These are phyloP conservation scores for Tympanuchus pallidicinctus DNA, from an alignment of 2,113 vertebrate species.

Conservation along the genomic window DNA sequence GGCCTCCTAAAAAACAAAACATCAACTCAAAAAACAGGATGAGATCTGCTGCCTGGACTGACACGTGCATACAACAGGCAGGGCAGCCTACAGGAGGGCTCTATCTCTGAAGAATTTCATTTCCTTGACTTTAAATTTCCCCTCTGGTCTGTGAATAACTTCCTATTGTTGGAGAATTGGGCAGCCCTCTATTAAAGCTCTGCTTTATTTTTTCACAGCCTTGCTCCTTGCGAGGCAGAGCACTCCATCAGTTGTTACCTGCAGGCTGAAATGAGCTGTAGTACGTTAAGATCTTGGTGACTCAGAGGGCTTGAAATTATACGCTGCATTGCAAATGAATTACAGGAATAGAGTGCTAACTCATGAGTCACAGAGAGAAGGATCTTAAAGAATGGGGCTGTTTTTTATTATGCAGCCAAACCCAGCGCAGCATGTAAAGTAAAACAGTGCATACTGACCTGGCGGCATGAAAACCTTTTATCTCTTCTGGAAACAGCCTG, in stretches of 20 bases:
- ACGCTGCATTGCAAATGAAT: neutral
- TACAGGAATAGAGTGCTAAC: neutral
- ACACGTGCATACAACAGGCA: neutral
- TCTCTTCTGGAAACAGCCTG: neutral
- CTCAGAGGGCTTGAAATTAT: constrained; percentile 16
- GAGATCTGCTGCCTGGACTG: neutral
- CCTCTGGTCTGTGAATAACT: neutral
- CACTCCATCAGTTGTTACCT: neutral
- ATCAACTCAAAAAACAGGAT: neutral
- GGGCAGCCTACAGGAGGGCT: neutral
- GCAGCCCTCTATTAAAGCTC: neutral
- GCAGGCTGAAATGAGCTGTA: neutral
- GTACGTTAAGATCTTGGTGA: neutral
- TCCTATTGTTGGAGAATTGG: neutral
- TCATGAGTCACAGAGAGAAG: neutral
- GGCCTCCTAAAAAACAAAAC: neutral
- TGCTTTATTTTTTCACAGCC: neutral
- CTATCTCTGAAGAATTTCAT: neutral
- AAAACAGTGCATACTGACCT: neutral
- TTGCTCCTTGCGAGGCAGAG: neutral
- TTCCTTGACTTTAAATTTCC: neutral
- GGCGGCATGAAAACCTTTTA: neutral
- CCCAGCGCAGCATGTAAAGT: neutral
- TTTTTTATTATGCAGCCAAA: neutral
- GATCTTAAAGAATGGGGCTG: neutral